These are phyloP conservation scores for Tautogolabrus adspersus DNA, from an alignment of 2,113 vertebrate species.

Conservation along the genomic window DNA sequence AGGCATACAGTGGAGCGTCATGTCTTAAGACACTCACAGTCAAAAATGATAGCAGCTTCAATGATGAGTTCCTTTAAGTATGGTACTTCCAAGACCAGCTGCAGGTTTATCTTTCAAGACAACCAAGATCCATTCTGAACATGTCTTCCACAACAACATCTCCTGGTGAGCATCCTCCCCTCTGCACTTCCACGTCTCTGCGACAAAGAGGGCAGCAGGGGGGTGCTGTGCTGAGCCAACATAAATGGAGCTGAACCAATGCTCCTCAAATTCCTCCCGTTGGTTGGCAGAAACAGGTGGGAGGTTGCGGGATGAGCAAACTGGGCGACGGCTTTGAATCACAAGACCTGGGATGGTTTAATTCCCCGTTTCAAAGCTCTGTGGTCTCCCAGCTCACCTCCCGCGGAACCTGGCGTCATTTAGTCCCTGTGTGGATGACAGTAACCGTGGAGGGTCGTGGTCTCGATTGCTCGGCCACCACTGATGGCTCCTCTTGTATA, in stretches of 20 bases:
- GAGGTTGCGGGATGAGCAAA: constrained; percentile 71
- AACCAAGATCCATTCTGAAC: constrained; percentile 27
- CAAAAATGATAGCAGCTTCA: constrained; percentile 63
- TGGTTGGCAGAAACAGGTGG: constrained; percentile 58
- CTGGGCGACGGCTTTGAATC: constrained; percentile 55
- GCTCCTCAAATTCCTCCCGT: constrained; percentile 69
- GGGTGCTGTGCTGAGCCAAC: constrained; percentile 42
- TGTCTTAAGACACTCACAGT: constrained; percentile 35
- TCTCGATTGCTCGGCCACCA: constrained; percentile 85
- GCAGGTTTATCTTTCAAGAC: constrained; percentile 29
- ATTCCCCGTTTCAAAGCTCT: constrained; percentile 65
- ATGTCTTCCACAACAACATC: constrained; percentile 39
- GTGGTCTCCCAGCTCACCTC: constrained; percentile 79
- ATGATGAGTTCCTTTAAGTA: constrained; percentile 49
- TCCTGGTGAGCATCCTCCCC: constrained; percentile 43
- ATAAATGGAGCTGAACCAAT: constrained; percentile 60
- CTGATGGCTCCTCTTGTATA: constrained; percentile 59
- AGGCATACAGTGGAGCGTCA: constrained; percentile 65
- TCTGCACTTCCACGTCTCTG: constrained; percentile 50
- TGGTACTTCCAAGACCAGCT: constrained; percentile 49
- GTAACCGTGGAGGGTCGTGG: constrained; percentile 94
- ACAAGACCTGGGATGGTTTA: constrained; percentile 33
- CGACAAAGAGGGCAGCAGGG: constrained; percentile 33
- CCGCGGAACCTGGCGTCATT: constrained; percentile 88
- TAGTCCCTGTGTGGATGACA: constrained; percentile 93